Base-by-base conservation (phyloP, 2,888 invertebrate species). In the Ochropleura plecta region DNA sequence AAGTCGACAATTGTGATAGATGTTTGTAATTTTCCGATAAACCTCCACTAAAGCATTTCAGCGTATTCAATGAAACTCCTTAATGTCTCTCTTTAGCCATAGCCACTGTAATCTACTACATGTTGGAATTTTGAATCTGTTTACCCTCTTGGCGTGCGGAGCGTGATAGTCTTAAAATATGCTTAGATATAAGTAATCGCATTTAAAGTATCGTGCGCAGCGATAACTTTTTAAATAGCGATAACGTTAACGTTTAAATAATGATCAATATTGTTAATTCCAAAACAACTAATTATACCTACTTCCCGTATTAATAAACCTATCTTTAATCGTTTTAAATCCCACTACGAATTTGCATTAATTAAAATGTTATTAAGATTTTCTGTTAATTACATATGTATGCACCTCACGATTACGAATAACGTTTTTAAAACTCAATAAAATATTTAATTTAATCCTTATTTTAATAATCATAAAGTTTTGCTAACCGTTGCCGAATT, bases 361-460 rank as follows among this genome's bases (percentile, higher is more conserved):
- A 71, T 82, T 81, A 78, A 73, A 65, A 65, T 20, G 51, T 55
- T 42, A 82, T 78, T 73, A 70, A 68, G 20, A 78, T 73, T 81
- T 68, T 57, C 8, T 68, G 51, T 55, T 53, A 66, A 60, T 76
- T 48, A 70, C 14, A 40, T 70, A 10, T n/a, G 3, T 30, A 66
- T 67, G 60, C 53, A 48, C 48, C 16, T 16, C 40, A 67, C 40
- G 49, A 30, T 62, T 42, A 59, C 14, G 9, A 49, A 53, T 30
- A 5, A 40, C 44, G 18, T 70, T 55, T 9, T 2, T 60, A 63
- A 64, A 68, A 59, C 3, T 6, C 40, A 40, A 9, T 63, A 49
- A 66, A 66, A 76, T 66, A 65, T 65, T 48, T 48, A 59, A 53
- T 59, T 40, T 40, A 69, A 60, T 64, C 49, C n/a, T 12, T 55